phyloP scores from a whole-genome alignment of 2,797 vertebrate species.

The Anguilla obscura region DNA sequence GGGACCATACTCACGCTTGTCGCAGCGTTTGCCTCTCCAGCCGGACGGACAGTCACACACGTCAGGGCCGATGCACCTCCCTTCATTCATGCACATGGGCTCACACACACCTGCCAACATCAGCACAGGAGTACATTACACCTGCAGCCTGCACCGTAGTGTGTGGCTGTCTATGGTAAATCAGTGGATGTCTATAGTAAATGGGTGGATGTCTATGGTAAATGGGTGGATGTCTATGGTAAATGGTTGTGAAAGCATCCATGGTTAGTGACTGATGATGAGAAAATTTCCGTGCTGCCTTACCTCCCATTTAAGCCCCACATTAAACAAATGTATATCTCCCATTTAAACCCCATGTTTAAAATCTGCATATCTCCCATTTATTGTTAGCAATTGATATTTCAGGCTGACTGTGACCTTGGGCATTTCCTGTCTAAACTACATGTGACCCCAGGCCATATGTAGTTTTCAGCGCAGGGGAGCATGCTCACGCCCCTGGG shows the following conservation, averaged over 20 bases:
- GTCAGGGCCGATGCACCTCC: constrained; percentile 69
- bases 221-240: too few species aligned
- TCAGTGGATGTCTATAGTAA: neutral
- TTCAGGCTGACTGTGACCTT: neutral
- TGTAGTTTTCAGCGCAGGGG: neutral
- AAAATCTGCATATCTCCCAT: too few species aligned
- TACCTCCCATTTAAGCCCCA: neutral
- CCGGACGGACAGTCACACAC: constrained; percentile 77
- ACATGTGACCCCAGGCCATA: neutral
- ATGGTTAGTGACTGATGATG: too few species aligned
- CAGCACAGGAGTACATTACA: neutral
- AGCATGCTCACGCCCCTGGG: neutral
- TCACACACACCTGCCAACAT: constrained; percentile 76
- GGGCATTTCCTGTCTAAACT: neutral
- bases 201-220: too few species aligned
- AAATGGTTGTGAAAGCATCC: too few species aligned
- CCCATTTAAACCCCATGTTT: too few species aligned
- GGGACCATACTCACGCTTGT: constrained; percentile 66
- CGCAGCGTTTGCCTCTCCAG: constrained; percentile 68
- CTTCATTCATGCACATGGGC: constrained; percentile 75
- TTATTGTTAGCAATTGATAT: neutral
- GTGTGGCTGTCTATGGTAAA: neutral
- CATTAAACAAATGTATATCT: too few species aligned
- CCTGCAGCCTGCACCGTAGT: neutral
- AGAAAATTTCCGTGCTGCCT: too few species aligned